A percentile compares a stretch with the other conserved stretches of the same genome.
phyloP scores from a whole-genome alignment of 2,888 invertebrate species.

The Tetranychus truncatus region DNA sequence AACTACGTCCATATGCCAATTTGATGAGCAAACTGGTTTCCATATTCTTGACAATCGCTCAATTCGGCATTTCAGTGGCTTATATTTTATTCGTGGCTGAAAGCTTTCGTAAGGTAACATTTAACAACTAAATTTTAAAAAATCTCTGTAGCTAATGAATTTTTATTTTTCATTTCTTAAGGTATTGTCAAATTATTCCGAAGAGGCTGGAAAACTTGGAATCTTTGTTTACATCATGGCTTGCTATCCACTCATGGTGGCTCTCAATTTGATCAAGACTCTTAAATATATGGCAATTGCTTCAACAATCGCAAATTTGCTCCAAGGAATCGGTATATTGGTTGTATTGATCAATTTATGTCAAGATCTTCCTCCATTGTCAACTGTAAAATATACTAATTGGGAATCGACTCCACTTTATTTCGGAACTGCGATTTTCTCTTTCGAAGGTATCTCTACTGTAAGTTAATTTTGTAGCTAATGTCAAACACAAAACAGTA shows the following conservation, averaged over 20 bases:
- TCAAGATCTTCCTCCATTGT: slow-evolving; percentile 47
- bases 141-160: no score
- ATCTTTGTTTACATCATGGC: background rate
- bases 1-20: background rate
- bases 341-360: slow-evolving; percentile 69
- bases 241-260: slow-evolving; percentile 28
- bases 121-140: no score
- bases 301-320: slow-evolving; percentile 61
- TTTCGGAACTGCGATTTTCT: slow-evolving; percentile 85
- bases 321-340: slow-evolving; percentile 56
- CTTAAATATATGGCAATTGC: slow-evolving; percentile 60
- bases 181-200: slow-evolving; percentile 31
- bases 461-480: slow-evolving; percentile 27
- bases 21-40: background rate
- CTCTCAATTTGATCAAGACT: slow-evolving; percentile 31
- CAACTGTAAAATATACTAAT: slow-evolving; percentile 30
- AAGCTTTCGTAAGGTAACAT: slow-evolving; percentile 52
- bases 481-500: background rate
- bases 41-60: slow-evolving; percentile 44
- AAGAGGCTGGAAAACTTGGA: background rate
- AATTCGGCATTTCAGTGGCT: slow-evolving; percentile 87
- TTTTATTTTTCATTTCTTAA: background rate
- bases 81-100: slow-evolving; percentile 81
- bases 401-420: slow-evolving; percentile 57
- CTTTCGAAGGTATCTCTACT: slow-evolving; percentile 57